Base-by-base conservation (phyloP, 2,113 vertebrate species). In the Tretioscincus oriximinensis region DNA sequence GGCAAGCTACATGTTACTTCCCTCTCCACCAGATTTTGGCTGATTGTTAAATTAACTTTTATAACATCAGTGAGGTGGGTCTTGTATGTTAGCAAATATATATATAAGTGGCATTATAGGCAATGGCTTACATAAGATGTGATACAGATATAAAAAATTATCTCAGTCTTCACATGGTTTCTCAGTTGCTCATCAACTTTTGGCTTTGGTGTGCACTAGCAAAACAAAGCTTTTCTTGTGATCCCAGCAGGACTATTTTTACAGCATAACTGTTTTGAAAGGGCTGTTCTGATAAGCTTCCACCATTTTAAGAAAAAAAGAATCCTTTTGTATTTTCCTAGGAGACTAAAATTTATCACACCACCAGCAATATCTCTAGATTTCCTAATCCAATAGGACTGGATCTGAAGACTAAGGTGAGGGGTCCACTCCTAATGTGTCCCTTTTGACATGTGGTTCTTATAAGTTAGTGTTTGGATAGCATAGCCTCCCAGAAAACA, bases 181-280 rank as follows among this genome's bases (percentile, higher is more conserved):
- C 90, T 87, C 87, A 86, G 90, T 88, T 81, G 80, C 84, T 93
- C 87, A 89, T 82, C 70, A 79, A 41, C 72, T 70, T 69, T 86
- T 88, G 88, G 88, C 88, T 77, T 88, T 79, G 70, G 54, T 84
- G 49, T 58, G 58, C 47, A 73, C 78, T 28, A 65, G 7, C 68
- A 87, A 88, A 92, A 94, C 90, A 95, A 95, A 94, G 91, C 78
- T 16, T 22, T 35, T 73, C 73, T 78, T 93, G 88, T 93, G 88
- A 85, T 92, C 79, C 85, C 87, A 88, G 73, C 65, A 80, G 84
- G 89, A 64, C 70, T 88, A 79, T 84, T 92, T 85, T 94, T 85
- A 51, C 81, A 91, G 82, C 82, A 88, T 83, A 86, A 91, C 76
- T 89, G 88, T 85, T 92, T 91, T 86, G 74, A 91, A 84, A 89